Evolutionary conservation across 2,113 vertebrate species (phyloP).

Genomic region (Lepisosteus oculatus): DNA sequence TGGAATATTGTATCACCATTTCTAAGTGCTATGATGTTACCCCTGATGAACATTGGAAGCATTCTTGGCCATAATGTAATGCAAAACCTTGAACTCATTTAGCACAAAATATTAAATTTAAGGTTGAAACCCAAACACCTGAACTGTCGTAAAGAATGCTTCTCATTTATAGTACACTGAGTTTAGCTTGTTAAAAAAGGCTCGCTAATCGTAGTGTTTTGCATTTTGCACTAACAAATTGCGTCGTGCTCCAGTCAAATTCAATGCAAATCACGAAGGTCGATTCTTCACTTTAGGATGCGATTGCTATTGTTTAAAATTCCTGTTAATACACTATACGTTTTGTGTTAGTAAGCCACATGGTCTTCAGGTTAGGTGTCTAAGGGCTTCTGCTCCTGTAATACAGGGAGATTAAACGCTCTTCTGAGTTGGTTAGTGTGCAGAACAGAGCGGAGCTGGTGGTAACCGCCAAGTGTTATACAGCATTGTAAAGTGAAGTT

Average conservation of each 20-base stretch:
- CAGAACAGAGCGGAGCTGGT: constrained; percentile 16
- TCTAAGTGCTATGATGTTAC: too few relatives aligned
- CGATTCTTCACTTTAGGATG: too few relatives aligned
- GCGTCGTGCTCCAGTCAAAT: constrained; percentile 13
- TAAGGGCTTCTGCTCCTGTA: too few relatives aligned
- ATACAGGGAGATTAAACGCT: too few relatives aligned
- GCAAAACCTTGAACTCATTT: neutral
- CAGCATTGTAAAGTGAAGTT: constrained; percentile 51
- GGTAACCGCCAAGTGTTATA: constrained; percentile 21
- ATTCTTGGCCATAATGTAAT: too few relatives aligned
- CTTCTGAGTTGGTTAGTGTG: too few relatives aligned
- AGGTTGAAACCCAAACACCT: constrained; percentile 43
- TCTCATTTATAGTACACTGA: constrained; percentile 30
- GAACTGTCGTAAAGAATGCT: constrained; percentile 10
- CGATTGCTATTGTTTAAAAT: too few relatives aligned
- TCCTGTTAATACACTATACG: too few relatives aligned
- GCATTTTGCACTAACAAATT: constrained; percentile 2
- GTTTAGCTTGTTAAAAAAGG: constrained; percentile 26
- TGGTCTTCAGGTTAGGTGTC: too few relatives aligned
- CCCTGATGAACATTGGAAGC: too few relatives aligned
- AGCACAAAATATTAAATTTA: constrained; percentile 39
- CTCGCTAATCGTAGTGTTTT: neutral
- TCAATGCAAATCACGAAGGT: constrained; percentile 12
- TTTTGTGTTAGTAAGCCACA: too few relatives aligned
- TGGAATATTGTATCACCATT: too few relatives aligned